Evolutionary conservation across 53 echinoderm and acorn worm species (phyloP), one percentile per base, ranked within the genome.

Genomic region (Echinometra lucunter): DNA sequence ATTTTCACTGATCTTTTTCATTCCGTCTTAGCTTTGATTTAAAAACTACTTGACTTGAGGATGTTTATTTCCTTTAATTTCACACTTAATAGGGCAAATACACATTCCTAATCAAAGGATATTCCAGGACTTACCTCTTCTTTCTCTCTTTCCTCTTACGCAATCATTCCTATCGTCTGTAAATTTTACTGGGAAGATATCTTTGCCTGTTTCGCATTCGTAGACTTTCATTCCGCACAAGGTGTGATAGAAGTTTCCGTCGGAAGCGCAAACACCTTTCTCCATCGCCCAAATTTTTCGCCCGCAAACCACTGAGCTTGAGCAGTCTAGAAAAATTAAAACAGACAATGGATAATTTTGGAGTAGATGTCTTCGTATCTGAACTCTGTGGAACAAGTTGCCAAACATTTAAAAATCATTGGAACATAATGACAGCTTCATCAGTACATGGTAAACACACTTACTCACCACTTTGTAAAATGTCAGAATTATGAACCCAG

Each of bases 211-310:
- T 28, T 87, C 44, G 45, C 88, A 87, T 40, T 44, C 21, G 18
- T 87, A 10, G 17, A 87, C 53, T 45, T 87, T 23, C 18, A 87
- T 44, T 44, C 44, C 88, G 88, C 88, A 87, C 44, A 87, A 45
- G 47, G 44, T 87, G 44, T 44, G 88, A 27, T 87, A 87, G 53
- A 49, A 87, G 3, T 45, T 44, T 0, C 45, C 88, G 25, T 87
- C 27, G 11, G 88, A 87, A 10, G 44, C 88, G 49, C 88, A 87
- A 3, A 87, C 88, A 21, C 88, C 88, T 16, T 28, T 42, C n/a
- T n/a, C 19, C 88, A 47, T 53, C 11, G 47, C 44, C 47, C 44
- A 87, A 12, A 25, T 87, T 45, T 87, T 87, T n/a, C 47, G 38
- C 25, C 44, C 47, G 10, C 88, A 87, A 10, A 87, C 45, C 19